Evolutionary conservation across 2,888 invertebrate genomes (phyloP), one percentile per base, ranked within the genome.

Genomic region (Lissocephala sabroskyi): DNA sequence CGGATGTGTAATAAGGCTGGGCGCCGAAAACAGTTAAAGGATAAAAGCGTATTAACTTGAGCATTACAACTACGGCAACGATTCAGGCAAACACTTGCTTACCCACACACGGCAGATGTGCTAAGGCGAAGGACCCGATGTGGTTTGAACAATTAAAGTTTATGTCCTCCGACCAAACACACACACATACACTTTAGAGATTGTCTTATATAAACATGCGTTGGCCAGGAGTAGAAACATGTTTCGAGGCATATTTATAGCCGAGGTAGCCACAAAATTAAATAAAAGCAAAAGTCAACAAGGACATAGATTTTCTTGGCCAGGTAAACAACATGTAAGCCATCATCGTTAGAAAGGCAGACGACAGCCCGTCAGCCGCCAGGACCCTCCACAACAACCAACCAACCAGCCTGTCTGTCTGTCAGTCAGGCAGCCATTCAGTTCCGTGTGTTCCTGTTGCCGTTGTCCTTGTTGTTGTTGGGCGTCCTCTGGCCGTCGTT

Each of bases 141-240:
- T 61, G 74, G 70, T 66, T 74, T 77, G 63, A 76, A 79, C 74
- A 74, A 74, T 74, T 74, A 74, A 76, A 74, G 59, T 79, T 79
- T 74, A 74, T 74, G 79, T 74, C 66, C 70, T 58, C 23, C n/a
- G 13, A 37, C 6, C n/a, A 37, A 4, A 37, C 18, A 23, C 30
- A 30, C 18, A 35, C 35, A 9, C 35, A 35, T 35, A 16, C 28
- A 41, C 35, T 13, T 32, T 16, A 35, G 10, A 35, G 35, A 35
- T 16, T 16, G n/a, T 19, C 19, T 37, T 37, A 37, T 18, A 37
- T 19, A 37, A 19, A 37, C 37, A 23, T 18, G 37, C n/a, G 23
- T 18, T 37, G 19, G 37, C 19, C 16, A 10, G n/a, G n/a, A n/a
- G n/a, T n/a, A n/a, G n/a, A n/a, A n/a, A 18, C 19, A 37, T 10